Base-by-base conservation (phyloP, 2,888 invertebrate species). In the Enchytraeus crypticus region DNA sequence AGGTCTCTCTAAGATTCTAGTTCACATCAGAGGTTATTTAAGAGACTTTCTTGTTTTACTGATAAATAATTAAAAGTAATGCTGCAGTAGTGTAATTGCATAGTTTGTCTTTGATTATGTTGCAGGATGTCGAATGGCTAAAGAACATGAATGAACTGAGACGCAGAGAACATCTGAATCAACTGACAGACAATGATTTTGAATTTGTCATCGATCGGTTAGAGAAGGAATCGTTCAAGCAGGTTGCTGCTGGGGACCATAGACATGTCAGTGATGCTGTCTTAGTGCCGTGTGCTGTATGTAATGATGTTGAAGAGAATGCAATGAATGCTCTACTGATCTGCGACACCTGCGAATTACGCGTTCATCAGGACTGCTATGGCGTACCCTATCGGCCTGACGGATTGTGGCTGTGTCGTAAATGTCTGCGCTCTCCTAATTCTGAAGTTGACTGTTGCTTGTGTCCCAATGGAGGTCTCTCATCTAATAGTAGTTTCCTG, bases 331-430 rank as follows among this genome's bases (percentile, higher is more conserved):
- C 95, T 47, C 98, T 98, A 70, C 83, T 98, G 56, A 98, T 98
- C 82, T 98, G 98, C 82, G 98, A 98, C 82, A 95, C 97, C 93
- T 98, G 98, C 80, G 97, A 98, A 81, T 82, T 98, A 68, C 95
- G 98, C 30, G 97, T 98, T 18, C 97, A 98, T 80, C 98, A 82
- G 81, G 95, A 96, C 79, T 97, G 97, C 76, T 97, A 97, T 80
- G 97, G 97, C 57, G 93, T 95, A 4, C 93, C 95, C 5, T 95
- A 93, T 77, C 92, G 95, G 73, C 95, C 93, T 0, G 93, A 93
- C 76, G 93, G 97, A 0, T 96, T 96, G 78, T 97, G 98, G 97
- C 81, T 97, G 38, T 98, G 98, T 77, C 84, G 97, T 51, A 84
- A 93, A 64, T 98, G 98, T 77, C 82, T 97, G 14, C 92, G 97